A percentile compares a stretch with the other conserved stretches of the same genome.
Evolutionary conservation across 2,888 invertebrate species (phyloP).

Genomic region (Nasonovia ribisnigri): DNA sequence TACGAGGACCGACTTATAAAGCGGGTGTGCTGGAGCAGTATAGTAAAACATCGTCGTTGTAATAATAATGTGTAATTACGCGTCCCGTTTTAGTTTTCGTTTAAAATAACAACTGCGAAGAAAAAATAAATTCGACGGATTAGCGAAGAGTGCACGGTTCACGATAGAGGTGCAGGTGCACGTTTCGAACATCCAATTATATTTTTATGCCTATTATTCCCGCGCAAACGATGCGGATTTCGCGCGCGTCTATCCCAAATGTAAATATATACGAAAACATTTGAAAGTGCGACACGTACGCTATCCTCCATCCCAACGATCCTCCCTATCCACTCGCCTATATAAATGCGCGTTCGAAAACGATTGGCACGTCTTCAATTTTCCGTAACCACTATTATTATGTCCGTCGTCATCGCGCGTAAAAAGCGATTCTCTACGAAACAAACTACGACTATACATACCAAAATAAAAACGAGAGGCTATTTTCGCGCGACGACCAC

Average conservation of each 20-base stretch:
- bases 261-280: slow-evolving; percentile 53
- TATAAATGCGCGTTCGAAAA: slow-evolving; percentile 23
- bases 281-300: slow-evolving; percentile 50
- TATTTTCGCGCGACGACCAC: background rate
- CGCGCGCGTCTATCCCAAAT: background rate
- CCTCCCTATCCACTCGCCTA: background rate
- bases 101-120: background rate
- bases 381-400: slow-evolving; percentile 59
- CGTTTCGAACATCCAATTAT: slow-evolving; percentile 57
- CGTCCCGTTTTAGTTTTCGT: background rate
- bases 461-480: background rate
- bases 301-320: background rate
- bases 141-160: background rate
- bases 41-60: background rate
- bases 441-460: background rate
- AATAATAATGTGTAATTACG: background rate
- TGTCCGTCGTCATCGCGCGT: slow-evolving; percentile 21
- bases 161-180: background rate
- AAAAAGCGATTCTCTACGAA: background rate
- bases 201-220: slow-evolving; percentile 22
- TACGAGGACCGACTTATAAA: background rate
- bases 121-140: slow-evolving; percentile 14
- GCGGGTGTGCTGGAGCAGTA: background rate
- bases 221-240: slow-evolving; percentile 15
- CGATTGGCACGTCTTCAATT: slow-evolving; percentile 63